These are phyloP conservation scores for Pterostichus niger DNA, from an alignment of 2,888 invertebrate genomes.

Conservation along the genomic window DNA sequence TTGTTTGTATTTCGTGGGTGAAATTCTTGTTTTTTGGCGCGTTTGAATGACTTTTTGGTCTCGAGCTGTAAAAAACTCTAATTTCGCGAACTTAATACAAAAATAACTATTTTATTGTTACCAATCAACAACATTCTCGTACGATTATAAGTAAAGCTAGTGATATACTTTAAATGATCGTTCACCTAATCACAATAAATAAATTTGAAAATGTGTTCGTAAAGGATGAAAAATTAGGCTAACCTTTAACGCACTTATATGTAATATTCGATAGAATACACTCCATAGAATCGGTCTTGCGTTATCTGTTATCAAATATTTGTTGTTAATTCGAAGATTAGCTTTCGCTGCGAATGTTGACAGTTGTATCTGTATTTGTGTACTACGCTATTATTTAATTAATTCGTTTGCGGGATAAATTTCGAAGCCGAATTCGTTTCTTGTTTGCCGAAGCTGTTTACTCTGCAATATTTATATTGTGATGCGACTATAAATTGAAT, in stretches of 20 bases:
- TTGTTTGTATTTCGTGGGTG: too few species aligned
- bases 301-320: conserved; percentile 36
- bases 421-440: background rate
- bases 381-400: conserved; percentile 12
- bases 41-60: too few species aligned
- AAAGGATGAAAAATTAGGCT: background rate
- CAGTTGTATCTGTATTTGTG: conserved; percentile 19
- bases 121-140: too few species aligned
- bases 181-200: too few species aligned
- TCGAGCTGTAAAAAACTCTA: too few species aligned
- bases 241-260: background rate
- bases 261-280: background rate
- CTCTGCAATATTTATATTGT: conserved; percentile 3
- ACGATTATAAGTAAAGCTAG: too few species aligned
- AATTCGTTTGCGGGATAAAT: conserved; percentile 5
- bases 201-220: too few species aligned
- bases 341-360: background rate
- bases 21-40: too few species aligned
- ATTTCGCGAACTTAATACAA: too few species aligned
- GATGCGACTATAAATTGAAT: conserved; percentile 12
- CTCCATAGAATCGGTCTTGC: background rate
- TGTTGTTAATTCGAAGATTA: conserved; percentile 27
- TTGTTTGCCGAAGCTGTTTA: background rate
- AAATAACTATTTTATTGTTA: too few species aligned
- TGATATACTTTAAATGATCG: too few species aligned